Conservation (phyloP, 2,797 vertebrate genomes). For the Allobates femoralis region DNA sequence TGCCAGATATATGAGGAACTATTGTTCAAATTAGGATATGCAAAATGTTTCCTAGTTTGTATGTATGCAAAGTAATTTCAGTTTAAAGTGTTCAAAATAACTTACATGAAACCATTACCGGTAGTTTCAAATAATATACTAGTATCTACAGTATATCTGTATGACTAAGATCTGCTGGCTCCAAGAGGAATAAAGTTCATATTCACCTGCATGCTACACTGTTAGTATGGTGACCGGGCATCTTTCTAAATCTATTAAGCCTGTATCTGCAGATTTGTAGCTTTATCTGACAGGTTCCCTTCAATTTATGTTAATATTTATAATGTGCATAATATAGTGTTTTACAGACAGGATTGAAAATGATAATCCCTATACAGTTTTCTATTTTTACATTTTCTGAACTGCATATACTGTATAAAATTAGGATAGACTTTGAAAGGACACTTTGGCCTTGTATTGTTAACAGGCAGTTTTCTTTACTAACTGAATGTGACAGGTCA, state of each 20-base stretch:
- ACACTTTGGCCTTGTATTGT: neutral
- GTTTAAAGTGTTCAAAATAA: neutral
- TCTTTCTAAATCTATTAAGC: no score
- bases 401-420: neutral
- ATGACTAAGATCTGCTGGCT: no score
- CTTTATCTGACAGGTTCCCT: neutral
- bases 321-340: neutral
- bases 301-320: neutral
- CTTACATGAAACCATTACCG: no score
- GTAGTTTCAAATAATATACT: no score
- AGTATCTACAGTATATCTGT: no score
- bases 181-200: no score
- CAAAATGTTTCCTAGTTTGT: neutral
- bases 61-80: neutral
- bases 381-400: neutral
- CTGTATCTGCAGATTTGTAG: no score
- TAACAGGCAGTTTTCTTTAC: neutral
- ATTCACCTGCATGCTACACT: no score
- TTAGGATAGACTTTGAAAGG: neutral
- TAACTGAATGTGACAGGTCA: neutral
- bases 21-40: conserved; percentile 10
- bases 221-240: no score
- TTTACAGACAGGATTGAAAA: neutral
- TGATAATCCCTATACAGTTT: neutral
- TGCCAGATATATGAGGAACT: conserved; percentile 4